Percentiles rank a stretch among this genome's conserved stretches.
These are phyloP conservation scores for Camponotus fellah DNA, from an alignment of 2,888 invertebrate genomes.

Conservation along the genomic window DNA sequence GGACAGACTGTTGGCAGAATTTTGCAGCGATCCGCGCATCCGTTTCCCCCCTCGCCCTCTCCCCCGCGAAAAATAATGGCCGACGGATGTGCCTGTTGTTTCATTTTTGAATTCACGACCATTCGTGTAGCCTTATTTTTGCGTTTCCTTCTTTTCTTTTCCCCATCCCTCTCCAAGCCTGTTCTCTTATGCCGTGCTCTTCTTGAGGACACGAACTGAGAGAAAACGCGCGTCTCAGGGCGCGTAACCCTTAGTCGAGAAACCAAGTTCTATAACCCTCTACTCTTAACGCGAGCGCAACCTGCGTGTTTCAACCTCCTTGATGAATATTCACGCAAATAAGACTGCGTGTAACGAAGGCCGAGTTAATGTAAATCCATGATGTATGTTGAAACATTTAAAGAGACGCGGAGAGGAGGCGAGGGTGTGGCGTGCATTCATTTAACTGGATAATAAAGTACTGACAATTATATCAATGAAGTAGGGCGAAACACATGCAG, in stretches of 20 bases:
- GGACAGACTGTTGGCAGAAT: conserved; percentile 55
- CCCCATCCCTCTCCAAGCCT: neutral
- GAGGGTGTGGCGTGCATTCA: conserved; percentile 35
- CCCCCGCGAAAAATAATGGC: conserved; percentile 78
- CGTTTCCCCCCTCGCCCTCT: conserved; percentile 62
- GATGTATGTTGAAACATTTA: conserved; percentile 36
- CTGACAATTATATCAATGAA: conserved; percentile 39
- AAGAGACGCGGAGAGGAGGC: conserved; percentile 20
- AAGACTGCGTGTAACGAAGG: conserved; percentile 66
- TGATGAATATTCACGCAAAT: conserved; percentile 75
- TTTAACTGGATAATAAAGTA: conserved; percentile 45
- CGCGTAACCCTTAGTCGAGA: conserved; percentile 32
- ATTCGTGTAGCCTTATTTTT: conserved; percentile 73
- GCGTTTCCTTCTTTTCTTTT: conserved; percentile 38
- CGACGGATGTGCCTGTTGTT: conserved; percentile 80
- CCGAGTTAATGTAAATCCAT: conserved; percentile 70
- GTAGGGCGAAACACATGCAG: neutral
- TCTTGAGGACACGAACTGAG: conserved; percentile 4
- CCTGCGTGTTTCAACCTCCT: conserved; percentile 63
- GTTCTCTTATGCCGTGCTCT: conserved; percentile 37
- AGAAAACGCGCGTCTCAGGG: conserved; percentile 27
- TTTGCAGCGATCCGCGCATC: conserved; percentile 62
- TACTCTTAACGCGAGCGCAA: conserved; percentile 35
- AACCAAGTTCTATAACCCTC: conserved; percentile 31
- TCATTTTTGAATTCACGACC: conserved; percentile 77